These are phyloP conservation scores for Sebastes diploproa DNA, from an alignment of 2,797 vertebrate genomes.

Conservation along the genomic window DNA sequence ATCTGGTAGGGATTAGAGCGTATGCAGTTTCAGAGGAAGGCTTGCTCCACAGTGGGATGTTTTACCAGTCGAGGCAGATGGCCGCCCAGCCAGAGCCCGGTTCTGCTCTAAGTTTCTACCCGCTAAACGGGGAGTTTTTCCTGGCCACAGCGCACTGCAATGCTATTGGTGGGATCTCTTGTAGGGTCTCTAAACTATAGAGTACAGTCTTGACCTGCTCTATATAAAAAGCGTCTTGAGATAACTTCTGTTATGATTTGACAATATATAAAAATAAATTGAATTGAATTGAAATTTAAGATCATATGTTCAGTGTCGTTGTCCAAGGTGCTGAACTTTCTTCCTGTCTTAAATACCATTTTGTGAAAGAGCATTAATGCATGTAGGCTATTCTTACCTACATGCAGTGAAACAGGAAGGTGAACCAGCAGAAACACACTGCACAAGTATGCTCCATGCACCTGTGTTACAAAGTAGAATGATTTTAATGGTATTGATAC, in stretches of 20 bases:
- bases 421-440: neutral
- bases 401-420: neutral
- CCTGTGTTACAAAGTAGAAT: too few species aligned
- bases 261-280: rapidly evolving
- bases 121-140: too few species aligned
- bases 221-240: too few species aligned
- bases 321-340: neutral
- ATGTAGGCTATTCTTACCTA: neutral
- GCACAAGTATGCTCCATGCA: too few species aligned
- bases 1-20: neutral
- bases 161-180: too few species aligned
- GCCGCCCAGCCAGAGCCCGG: too few species aligned
- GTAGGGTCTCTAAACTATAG: too few species aligned
- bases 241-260: too few species aligned
- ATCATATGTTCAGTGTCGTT: neutral
- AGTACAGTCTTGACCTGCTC: too few species aligned
- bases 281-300: too few species aligned
- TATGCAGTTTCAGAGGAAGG: neutral
- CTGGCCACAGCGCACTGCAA: too few species aligned
- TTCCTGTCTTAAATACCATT: neutral
- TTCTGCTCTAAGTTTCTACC: rapidly evolving
- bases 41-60: neutral
- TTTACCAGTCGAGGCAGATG: neutral
- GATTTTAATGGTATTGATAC: neutral
- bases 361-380: neutral